Conservation (phyloP, 2,888 invertebrate genomes). For the Cheilosia variabilis region DNA sequence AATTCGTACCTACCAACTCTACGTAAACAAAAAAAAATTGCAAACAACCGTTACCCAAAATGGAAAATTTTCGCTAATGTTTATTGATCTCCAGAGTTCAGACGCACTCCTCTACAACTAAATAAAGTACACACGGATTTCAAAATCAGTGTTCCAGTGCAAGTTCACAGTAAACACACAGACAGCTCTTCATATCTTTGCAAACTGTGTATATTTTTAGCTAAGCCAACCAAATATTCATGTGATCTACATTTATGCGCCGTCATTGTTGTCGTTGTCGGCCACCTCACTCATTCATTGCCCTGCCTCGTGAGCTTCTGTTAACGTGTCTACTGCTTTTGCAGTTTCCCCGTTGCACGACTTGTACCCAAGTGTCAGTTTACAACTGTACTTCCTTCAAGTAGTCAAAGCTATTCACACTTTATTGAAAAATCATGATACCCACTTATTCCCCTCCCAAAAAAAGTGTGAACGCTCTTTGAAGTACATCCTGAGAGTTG, state of each 20-base stretch:
- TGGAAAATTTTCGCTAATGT: no score
- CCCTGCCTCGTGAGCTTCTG: background rate
- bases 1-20: no score
- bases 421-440: background rate
- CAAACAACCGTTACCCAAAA: no score
- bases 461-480: constrained; percentile 29
- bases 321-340: background rate
- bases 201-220: background rate
- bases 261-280: no score
- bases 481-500: constrained; percentile 7
- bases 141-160: no score
- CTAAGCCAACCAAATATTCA: constrained; percentile 2
- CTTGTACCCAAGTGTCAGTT: constrained; percentile 16
- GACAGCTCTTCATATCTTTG: background rate
- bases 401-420: background rate
- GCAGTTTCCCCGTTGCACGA: constrained; percentile 1
- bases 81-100: no score
- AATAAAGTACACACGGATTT: no score
- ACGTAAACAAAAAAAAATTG: no score
- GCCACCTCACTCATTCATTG: background rate
- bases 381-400: background rate
- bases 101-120: no score
- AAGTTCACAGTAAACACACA: no score
- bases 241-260: constrained; percentile 3
- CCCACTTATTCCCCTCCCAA: background rate